Conservation (phyloP, 2,113 vertebrate genomes). For the Odontophorus gujanensis region DNA sequence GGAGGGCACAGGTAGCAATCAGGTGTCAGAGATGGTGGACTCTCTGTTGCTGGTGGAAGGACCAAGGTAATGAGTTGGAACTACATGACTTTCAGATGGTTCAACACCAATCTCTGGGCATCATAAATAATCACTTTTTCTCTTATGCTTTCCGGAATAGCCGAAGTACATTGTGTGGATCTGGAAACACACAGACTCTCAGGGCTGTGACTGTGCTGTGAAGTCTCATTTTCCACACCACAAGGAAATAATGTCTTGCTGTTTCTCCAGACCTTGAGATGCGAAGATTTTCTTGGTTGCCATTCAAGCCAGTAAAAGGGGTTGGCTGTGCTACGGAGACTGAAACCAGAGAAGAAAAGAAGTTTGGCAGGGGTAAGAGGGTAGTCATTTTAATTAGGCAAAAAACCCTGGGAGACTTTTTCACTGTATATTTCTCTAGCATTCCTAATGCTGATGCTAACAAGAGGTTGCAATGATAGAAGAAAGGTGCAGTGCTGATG, state of each 20-base stretch:
- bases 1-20: not conserved
- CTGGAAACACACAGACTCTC: not conserved
- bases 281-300: not conserved
- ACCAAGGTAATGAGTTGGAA: not conserved
- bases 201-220: not conserved
- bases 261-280: not conserved
- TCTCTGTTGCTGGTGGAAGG: not conserved
- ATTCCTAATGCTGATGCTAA: not conserved
- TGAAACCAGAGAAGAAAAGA: not conserved
- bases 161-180: not conserved
- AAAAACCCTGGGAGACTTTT: not conserved
- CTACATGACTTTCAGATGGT: not conserved
- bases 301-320: not conserved
- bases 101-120: not conserved
- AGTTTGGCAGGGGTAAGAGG: slow-evolving; percentile 14
- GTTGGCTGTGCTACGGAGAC: not conserved
- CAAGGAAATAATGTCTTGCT: not conserved
- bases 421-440: not conserved
- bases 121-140: not conserved
- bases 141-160: not conserved
- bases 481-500: not conserved
- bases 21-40: not conserved
- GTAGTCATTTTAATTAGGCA: slow-evolving; percentile 22
- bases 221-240: not conserved
- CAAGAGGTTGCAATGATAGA: not conserved